These are phyloP conservation scores for Bradypodion ventrale DNA, from an alignment of 2,797 vertebrate genomes.

Conservation along the genomic window DNA sequence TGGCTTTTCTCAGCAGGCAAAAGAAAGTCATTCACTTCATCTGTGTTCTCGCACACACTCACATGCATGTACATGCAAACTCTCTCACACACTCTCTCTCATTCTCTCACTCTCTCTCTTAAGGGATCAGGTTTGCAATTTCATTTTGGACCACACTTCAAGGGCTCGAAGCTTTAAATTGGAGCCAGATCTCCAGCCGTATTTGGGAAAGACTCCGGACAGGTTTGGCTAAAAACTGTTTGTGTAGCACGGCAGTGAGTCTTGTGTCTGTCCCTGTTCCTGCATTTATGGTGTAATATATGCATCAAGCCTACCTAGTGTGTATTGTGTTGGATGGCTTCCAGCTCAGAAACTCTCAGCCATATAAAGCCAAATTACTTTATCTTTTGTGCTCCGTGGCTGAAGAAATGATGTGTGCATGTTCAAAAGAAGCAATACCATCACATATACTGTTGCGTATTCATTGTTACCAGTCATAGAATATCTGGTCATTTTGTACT, in stretches of 20 bases:
- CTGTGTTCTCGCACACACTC: neutral
- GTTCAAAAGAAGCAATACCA: neutral
- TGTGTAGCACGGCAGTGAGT: neutral
- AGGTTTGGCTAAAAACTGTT: neutral
- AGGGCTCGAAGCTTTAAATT: constrained; percentile 8
- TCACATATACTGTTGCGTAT: neutral
- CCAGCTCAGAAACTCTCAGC: neutral
- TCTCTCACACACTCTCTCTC: no score
- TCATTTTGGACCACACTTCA: constrained; percentile 27
- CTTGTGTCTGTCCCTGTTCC: neutral
- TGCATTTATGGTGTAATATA: neutral
- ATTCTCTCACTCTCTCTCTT: neutral
- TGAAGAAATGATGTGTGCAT: neutral
- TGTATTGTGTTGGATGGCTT: neutral
- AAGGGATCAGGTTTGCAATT: constrained; percentile 15
- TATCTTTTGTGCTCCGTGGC: neutral
- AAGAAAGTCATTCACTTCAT: constrained; percentile 16
- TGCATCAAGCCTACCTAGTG: neutral
- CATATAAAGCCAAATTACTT: neutral
- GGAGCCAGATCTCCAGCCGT: constrained; percentile 17
- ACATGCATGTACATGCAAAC: neutral
- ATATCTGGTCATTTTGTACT: neutral
- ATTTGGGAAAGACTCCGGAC: constrained; percentile 23
- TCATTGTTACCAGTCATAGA: neutral
- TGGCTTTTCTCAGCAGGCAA: constrained; percentile 41